Evolutionary conservation across 2,113 vertebrate genomes (phyloP), one percentile per base, ranked within the genome.

Genomic region (Gasterosteus nipponicus): DNA sequence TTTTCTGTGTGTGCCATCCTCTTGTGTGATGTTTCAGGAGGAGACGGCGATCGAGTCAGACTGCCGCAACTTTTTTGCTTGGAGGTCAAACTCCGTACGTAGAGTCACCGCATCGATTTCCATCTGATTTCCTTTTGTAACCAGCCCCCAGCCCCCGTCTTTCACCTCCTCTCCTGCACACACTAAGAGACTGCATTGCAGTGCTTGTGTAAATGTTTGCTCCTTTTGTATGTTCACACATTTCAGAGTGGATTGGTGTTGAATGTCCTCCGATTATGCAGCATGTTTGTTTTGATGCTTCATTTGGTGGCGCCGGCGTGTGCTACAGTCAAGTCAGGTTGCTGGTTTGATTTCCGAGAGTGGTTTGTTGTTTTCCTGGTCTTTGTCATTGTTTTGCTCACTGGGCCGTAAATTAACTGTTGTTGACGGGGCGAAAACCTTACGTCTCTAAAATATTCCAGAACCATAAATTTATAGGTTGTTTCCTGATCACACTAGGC

Each of bases 1-100:
- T 74, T 81, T 63, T 73, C 19, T 88, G 53, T 87, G 33, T 85
- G 61, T 87, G 63, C 82, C 49, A 19, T 87, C 86, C 71, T 89
- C 65, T 81, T 78, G 74, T 87, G 83, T 87, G 79, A 89, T 16
- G 47, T 89, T 89, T 75, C 89, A 93, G 92, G 90, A 92, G 77
- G 87, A 78, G 85, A 89, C 89, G 79, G 90, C 86, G 83, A 70
- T 74, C 69, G 77, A 92, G 64, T 64, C 84, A 58, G 89, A 92
- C 80, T 83, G 31, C 83, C 88, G 84, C 86, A 86, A 83, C 89
- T 93, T 94, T 92, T 90, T 87, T 42, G 90, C 87, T 78, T 94
- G 91, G 91, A 93, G 87, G 89, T 93, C 90, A 63, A 81, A 83
- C 86, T 87, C 87, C 68, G 92, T 93, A 93, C 78, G 89, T 94